Base-by-base conservation (phyloP, 30 jellyfish, hydroid and myxozoan species). In the Hydra vulgaris region DNA sequence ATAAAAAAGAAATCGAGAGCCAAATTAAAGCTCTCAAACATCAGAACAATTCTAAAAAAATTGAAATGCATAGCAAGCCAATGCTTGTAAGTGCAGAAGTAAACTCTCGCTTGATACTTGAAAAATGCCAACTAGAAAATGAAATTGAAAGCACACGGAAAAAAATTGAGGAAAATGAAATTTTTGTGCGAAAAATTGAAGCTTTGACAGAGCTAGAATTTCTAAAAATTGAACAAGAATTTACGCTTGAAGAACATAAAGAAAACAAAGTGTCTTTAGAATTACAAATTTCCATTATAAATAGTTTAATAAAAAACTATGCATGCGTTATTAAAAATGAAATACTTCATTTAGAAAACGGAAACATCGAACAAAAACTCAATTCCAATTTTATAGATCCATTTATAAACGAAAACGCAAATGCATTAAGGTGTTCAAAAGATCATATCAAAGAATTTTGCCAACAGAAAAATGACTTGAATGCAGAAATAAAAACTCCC, bases 81-180 rank as follows among this genome's bases (percentile, higher is more conserved):
- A 16, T 7, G 27, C 25, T 7, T 8, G 12, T 7, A 70, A 16
- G 8, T 21, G 18, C 18, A 25, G 76, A 70, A 17, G 17, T 8
- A 70, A 25, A 70, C 8, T 22, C 18, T 21, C 25, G 17, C 8
- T 70, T 70, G 27, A 25, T 70, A 12, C 76, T 7, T 8, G 61
- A 40, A 40, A 40, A 40, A 40, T 25, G 25, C 17, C 76, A 17
- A 70, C 18, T 73, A 73, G 81, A 73, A 73, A 27, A 73, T 23
- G 66, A 73, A 27, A 21, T 73, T 26, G 52, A 15, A 8, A 18
- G 24, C 17, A 26, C 21, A 53, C 17, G 21, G 18, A 73, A 73
- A 73, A 26, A 73, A 23, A 21, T 73, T 0, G 66, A 73, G 17
- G 21, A 73, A 0, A 73, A 73, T n/a, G 81, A 73, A 73, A 73